Conservation (phyloP, 2,888 invertebrate species). For the Coenonympha glycerion region DNA sequence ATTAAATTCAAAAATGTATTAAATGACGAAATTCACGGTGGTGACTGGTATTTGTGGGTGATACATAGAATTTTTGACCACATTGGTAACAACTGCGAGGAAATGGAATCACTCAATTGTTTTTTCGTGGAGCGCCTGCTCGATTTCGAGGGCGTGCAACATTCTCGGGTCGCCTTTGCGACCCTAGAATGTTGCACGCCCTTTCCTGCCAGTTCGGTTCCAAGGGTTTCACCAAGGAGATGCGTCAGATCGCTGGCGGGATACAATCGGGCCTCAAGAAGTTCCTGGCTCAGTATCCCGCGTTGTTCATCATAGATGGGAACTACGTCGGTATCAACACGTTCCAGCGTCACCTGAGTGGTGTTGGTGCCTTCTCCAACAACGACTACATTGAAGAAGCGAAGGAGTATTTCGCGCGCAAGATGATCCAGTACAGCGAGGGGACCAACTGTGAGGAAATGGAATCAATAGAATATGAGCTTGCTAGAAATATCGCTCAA, state of each 20-base stretch:
- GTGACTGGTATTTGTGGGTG: too few species aligned
- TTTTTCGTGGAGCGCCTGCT: constrained; percentile 99
- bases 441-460: constrained; percentile 85
- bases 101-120: constrained; percentile 95
- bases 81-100: constrained; percentile 74
- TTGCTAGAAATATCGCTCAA: constrained; percentile 94
- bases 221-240: constrained; percentile 99
- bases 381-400: constrained; percentile 97
- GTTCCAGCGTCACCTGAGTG: constrained; percentile 79
- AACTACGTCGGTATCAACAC: constrained; percentile 92
- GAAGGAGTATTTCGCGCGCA: constrained; percentile 96
- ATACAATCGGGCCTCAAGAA: constrained; percentile 97
- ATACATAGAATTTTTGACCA: constrained; percentile 72
- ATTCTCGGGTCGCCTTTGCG: too few species aligned
- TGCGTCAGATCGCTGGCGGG: constrained; percentile 95
- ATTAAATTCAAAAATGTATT: too few species aligned
- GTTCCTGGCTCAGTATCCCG: constrained; percentile 97
- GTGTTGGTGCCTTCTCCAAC: constrained; percentile 79
- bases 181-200: constrained; percentile 96
- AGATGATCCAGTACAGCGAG: constrained; percentile 95
- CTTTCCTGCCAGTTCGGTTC: constrained; percentile 99
- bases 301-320: constrained; percentile 95
- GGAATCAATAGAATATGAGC: constrained; percentile 96
- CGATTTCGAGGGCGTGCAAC: too few species aligned
- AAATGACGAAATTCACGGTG: constrained; percentile 73